phyloP scores from a whole-genome alignment of 2,797 vertebrate species.

The Tenualosa ilisha region DNA sequence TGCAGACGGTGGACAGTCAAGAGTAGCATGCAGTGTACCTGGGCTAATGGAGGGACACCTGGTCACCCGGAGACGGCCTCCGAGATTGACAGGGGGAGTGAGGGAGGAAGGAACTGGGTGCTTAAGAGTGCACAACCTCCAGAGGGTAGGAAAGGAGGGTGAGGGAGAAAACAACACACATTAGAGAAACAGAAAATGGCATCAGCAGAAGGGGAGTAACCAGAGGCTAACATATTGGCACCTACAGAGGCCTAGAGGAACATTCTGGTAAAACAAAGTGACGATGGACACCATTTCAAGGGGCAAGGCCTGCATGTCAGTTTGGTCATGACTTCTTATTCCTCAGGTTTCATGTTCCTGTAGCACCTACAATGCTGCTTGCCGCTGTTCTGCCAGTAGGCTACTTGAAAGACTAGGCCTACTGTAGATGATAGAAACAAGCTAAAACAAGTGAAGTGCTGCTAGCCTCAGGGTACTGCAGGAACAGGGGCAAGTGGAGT shows the following conservation, averaged over 20 bases:
- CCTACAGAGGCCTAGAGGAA: neutral
- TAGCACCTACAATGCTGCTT: neutral
- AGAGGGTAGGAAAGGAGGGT: conserved; percentile 47
- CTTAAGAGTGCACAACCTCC: conserved; percentile 73
- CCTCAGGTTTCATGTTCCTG: neutral
- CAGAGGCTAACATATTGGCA: neutral
- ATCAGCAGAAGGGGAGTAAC: neutral
- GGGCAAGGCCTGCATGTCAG: conserved; percentile 21
- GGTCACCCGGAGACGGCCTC: conserved; percentile 79
- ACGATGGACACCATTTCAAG: neutral
- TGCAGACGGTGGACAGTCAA: conserved; percentile 61
- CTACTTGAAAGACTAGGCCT: neutral
- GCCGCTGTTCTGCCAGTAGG: neutral
- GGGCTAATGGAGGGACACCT: conserved; percentile 76
- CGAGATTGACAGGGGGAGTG: conserved; percentile 77
- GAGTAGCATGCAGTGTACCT: conserved; percentile 83
- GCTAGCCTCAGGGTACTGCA: neutral
- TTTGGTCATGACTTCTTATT: neutral
- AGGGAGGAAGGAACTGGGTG: conserved; percentile 74
- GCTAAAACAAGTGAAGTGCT: neutral
- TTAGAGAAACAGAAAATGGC: neutral
- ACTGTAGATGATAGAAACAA: neutral
- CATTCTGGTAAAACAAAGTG: neutral
- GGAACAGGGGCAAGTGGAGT: neutral
- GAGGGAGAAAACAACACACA: conserved; percentile 46